Base-by-base conservation (phyloP, 2,888 invertebrate species). In the Limnephilus auricula region DNA sequence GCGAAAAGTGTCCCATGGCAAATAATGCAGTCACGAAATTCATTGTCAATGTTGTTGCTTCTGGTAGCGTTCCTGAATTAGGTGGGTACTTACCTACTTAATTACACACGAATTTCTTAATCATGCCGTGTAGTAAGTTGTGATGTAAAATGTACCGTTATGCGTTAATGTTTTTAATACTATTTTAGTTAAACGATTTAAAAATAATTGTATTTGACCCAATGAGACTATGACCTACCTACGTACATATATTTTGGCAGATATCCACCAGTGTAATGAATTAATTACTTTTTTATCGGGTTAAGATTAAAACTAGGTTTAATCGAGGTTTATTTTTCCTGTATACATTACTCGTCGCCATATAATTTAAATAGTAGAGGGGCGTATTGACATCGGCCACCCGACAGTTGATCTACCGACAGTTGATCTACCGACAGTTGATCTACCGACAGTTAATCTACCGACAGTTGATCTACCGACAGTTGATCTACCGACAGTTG, bases 21-120 rank as follows among this genome's bases (percentile, higher is more conserved):
- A 65, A 65, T 40, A 85, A 45, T 40, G 40, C 25, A 25, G 85
- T 85, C 85, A 85, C 85, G 85, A 50, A 85, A 13, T 40, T 45
- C 85, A 85, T n/a, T 34, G 82, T 82, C 6, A 25, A 82, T n/a
- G 34, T n/a, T 32, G 13, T 32, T 82, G 82, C 12, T 9, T 34
- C 34, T 34, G 82, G 32, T 31, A 34, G 15, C 82, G 82, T 34
- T 32, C 34, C 18, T 82, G 32, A 32, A 2, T 0, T 32, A 32
- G 18, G 34, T 82, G 34, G 6, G 13, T 82, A 25, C 34, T 12
- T 82, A 34, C 18, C 3, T 82, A 34, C 18, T 1, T 82, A 32
- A 32, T 32, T 82, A 15, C 2, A 34, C 32, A 82, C 32, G 13
- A 82, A 25, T 2, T 34, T 13, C 0, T n/a, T 1, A 65, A 65